A percentile compares a stretch with the other conserved stretches of the same genome.
Evolutionary conservation across 1,140 invertebrate species (phyloP).

Genomic region (Neodiprion fabricii): DNA sequence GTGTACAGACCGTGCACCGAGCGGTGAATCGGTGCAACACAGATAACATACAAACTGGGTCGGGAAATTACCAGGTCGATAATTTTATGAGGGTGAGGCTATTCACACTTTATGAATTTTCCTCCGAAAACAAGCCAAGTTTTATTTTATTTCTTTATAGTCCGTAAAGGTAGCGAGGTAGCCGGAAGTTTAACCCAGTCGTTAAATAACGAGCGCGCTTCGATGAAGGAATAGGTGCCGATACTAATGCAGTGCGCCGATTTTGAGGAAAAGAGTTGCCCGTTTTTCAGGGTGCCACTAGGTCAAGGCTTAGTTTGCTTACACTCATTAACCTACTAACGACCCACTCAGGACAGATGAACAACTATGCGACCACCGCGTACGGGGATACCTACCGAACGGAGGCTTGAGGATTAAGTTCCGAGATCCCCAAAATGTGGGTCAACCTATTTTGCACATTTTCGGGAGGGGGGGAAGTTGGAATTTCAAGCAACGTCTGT

Average conservation of each 20-base stretch:
- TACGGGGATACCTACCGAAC: background rate
- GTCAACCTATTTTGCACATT: background rate
- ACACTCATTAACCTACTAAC: background rate
- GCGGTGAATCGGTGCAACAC: no score
- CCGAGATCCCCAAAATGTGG: background rate
- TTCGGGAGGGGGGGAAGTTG: background rate
- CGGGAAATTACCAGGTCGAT: background rate
- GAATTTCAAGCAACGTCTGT: no score
- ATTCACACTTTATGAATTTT: background rate
- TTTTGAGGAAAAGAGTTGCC: conserved; percentile 22
- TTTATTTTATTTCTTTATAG: conserved; percentile 35
- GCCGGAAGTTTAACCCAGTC: background rate
- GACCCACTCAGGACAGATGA: background rate
- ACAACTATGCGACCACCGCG: background rate
- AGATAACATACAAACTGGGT: background rate
- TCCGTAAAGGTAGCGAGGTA: background rate
- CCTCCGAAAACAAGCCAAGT: conserved; percentile 18
- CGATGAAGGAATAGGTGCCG: conserved; percentile 7
- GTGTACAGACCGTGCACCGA: no score
- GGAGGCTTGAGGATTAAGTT: background rate
- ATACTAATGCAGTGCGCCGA: conserved; percentile 9
- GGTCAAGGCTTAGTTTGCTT: background rate
- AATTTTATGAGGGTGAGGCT: conserved; percentile 18
- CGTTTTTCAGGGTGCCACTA: conserved; percentile 10
- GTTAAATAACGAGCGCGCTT: conserved; percentile 38